phyloP scores from a whole-genome alignment of 2,797 vertebrate genomes.

The Pampus argenteus region DNA sequence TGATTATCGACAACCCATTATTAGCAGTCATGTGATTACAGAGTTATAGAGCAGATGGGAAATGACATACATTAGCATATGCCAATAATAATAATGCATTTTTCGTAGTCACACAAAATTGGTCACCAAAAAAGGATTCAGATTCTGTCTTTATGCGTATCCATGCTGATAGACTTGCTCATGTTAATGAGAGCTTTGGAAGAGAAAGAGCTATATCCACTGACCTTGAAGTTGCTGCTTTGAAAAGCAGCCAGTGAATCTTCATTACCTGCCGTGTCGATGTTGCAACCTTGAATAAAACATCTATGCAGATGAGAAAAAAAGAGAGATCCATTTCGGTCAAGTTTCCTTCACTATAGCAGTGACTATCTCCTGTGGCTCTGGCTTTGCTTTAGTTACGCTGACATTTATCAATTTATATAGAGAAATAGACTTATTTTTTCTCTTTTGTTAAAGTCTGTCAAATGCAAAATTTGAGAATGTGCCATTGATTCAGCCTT shows the following conservation, averaged over 20 bases:
- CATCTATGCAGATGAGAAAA: slow-evolving; percentile 71
- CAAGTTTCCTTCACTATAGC: slow-evolving; percentile 41
- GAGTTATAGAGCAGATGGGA: too few relatives aligned
- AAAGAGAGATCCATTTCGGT: slow-evolving; percentile 54
- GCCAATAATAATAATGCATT: too few relatives aligned
- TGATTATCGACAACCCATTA: too few relatives aligned
- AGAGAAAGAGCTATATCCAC: slow-evolving; percentile 47
- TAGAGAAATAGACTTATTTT: too few relatives aligned
- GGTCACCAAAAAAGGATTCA: too few relatives aligned
- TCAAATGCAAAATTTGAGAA: neutral
- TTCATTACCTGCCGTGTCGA: slow-evolving; percentile 77
- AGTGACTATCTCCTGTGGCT: slow-evolving; percentile 21
- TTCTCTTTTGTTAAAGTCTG: neutral
- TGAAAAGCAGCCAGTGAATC: slow-evolving; percentile 79
- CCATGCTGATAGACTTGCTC: slow-evolving; percentile 39
- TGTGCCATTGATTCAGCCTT: too few relatives aligned
- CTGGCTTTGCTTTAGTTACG: slow-evolving; percentile 35
- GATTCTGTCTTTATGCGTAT: slow-evolving; percentile 31
- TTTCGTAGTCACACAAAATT: too few relatives aligned
- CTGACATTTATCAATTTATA: too few relatives aligned
- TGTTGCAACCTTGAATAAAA: slow-evolving; percentile 80
- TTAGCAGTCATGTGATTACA: too few relatives aligned
- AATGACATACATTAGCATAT: too few relatives aligned
- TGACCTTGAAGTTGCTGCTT: slow-evolving; percentile 73
- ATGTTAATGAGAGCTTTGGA: slow-evolving; percentile 55